Conservation (phyloP, 2,888 invertebrate species). For the Habroteleia sp. region DNA sequence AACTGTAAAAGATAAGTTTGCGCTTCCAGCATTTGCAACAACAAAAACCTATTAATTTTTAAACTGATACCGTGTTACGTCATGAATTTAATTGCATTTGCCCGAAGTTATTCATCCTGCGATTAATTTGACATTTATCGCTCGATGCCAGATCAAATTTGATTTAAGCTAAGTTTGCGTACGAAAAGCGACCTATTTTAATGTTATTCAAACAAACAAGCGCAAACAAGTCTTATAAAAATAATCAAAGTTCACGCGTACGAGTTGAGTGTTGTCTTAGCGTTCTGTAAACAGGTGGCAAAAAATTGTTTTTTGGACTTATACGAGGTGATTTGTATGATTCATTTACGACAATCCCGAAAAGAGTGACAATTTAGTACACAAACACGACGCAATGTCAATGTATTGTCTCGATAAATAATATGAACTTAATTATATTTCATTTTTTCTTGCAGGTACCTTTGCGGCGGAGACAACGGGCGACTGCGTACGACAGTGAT, state of each 20-base stretch:
- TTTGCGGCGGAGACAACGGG: slow-evolving; percentile 21
- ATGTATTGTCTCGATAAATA: slow-evolving; percentile 35
- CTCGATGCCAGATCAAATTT: slow-evolving; percentile 23
- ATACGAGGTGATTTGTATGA: too few species aligned
- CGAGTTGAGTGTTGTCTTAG: neutral
- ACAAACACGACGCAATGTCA: too few species aligned
- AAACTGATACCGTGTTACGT: slow-evolving; percentile 12
- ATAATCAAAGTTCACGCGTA: neutral
- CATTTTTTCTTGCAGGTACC: slow-evolving; percentile 21
- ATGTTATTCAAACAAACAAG: slow-evolving; percentile 9
- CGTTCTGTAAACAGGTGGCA: slow-evolving; percentile 1
- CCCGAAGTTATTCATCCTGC: slow-evolving; percentile 2
- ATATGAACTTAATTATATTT: slow-evolving; percentile 28
- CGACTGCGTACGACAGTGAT: neutral
- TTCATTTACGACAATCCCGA: too few species aligned
- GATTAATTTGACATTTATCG: slow-evolving; percentile 43
- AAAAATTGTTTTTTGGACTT: too few species aligned
- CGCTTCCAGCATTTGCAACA: slow-evolving; percentile 15
- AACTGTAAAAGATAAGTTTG: slow-evolving; percentile 16
- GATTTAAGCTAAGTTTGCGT: slow-evolving; percentile 9
- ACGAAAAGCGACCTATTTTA: slow-evolving; percentile 31
- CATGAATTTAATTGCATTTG: slow-evolving; percentile 22
- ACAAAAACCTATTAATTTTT: slow-evolving; percentile 20
- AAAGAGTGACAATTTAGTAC: too few species aligned
- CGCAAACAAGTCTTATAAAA: slow-evolving; percentile 7